These are phyloP conservation scores for Drosophila lowei DNA, from an alignment of 1,140 invertebrate species.

Conservation along the genomic window DNA sequence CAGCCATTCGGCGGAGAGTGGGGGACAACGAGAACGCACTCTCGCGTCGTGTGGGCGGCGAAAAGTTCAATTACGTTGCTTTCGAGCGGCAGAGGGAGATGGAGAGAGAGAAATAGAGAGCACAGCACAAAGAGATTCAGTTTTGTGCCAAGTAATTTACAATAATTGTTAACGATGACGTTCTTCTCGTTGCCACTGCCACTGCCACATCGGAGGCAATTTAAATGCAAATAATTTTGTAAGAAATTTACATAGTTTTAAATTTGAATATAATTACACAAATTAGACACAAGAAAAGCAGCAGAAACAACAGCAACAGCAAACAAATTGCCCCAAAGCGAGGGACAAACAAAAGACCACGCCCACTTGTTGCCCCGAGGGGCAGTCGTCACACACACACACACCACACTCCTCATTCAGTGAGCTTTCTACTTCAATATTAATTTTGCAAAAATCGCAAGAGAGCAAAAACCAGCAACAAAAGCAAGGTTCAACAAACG, in stretches of 20 bases:
- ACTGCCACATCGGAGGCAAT: constrained; percentile 38
- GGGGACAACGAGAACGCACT: constrained; percentile 10
- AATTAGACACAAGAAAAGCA: constrained; percentile 57
- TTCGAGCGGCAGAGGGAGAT: constrained; percentile 22
- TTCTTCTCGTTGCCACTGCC: constrained; percentile 17
- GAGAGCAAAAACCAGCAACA: constrained; percentile 42
- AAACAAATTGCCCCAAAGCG: constrained; percentile 52
- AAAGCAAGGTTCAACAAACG: constrained; percentile 72
- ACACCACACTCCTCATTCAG: constrained; percentile 35
- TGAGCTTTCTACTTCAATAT: constrained; percentile 69
- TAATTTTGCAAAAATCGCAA: constrained; percentile 51
- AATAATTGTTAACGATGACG: constrained; percentile 73
- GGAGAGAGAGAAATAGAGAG: background rate
- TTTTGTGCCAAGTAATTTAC: constrained; percentile 66
- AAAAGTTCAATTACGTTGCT: constrained; percentile 72
- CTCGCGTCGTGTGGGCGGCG: constrained; percentile 62
- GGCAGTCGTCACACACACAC: background rate
- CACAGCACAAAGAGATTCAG: constrained; percentile 4
- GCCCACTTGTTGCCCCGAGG: constrained; percentile 43
- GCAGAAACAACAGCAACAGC: constrained; percentile 15
- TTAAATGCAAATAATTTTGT: constrained; percentile 79
- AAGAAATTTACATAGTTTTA: constrained; percentile 73
- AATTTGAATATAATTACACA: constrained; percentile 80
- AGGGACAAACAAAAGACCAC: constrained; percentile 45
- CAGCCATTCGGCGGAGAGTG: constrained; percentile 41